Conservation (phyloP, 2,113 vertebrate species). For the Chaetorhynchus papuensis region DNA sequence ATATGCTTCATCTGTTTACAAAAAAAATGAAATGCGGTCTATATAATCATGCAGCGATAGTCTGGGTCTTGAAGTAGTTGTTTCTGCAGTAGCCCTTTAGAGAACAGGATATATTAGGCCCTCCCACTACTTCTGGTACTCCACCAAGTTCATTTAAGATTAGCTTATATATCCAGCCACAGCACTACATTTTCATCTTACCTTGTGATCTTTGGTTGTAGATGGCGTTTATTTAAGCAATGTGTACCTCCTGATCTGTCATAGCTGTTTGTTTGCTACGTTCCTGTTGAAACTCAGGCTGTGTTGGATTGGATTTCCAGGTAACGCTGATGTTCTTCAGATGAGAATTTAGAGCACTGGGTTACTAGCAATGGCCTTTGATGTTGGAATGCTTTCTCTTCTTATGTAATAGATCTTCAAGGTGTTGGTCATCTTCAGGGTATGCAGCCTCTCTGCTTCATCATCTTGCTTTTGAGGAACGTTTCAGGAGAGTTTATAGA, state of each 20-base stretch:
- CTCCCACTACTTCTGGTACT: neutral
- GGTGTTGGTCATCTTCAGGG: neutral
- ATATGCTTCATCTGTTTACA: neutral
- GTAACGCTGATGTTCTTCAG: neutral
- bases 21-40: neutral
- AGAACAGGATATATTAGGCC: neutral
- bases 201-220: neutral
- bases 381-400: neutral
- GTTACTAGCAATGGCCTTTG: neutral
- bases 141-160: neutral
- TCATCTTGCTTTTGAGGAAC: neutral
- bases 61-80: neutral
- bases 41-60: neutral
- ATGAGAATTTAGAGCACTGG: neutral
- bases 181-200: neutral
- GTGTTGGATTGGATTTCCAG: neutral
- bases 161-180: neutral
- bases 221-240: neutral
- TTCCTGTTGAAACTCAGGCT: neutral
- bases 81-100: neutral
- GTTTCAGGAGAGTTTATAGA: neutral
- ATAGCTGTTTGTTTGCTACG: neutral
- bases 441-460: neutral
- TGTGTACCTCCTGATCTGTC: neutral
- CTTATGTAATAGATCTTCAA: neutral